Conservation (phyloP, 1,140 invertebrate genomes). For the Arion vulgaris region DNA sequence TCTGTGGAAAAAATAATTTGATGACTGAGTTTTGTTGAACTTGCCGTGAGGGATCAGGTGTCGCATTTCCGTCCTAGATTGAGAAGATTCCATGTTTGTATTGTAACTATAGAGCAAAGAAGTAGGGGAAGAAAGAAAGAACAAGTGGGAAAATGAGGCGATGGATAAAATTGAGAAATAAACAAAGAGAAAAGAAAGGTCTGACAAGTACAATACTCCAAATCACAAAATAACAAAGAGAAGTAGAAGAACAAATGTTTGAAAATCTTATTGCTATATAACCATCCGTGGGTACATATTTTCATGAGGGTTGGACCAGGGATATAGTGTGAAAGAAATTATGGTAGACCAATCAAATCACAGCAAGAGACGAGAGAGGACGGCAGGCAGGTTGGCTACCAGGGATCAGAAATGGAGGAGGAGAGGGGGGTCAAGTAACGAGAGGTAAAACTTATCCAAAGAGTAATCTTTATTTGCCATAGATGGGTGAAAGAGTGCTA, state of each 20-base stretch:
- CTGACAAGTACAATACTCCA: not conserved
- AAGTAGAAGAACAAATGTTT: not conserved
- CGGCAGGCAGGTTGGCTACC: not conserved
- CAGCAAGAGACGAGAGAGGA: constrained; percentile 1
- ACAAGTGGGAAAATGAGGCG: not conserved
- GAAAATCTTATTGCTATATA: not conserved
- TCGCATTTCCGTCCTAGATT: not conserved
- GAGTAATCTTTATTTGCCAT: constrained; percentile 3
- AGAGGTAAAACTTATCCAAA: constrained; percentile 10
- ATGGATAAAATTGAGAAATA: too few species aligned
- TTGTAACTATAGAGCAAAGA: not conserved
- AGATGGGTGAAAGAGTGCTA: not conserved
- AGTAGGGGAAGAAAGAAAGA: not conserved
- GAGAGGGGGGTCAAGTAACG: not conserved
- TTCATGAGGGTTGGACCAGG: not conserved
- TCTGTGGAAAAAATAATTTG: not conserved
- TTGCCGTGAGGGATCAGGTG: not conserved
- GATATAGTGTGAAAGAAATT: constrained; percentile 4
- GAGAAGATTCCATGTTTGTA: not conserved
- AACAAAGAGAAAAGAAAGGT: not conserved
- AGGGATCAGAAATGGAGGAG: not conserved
- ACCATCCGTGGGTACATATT: not conserved
- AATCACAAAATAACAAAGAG: not conserved
- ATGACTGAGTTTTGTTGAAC: not conserved
- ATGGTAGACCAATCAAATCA: not conserved